These are phyloP conservation scores for Nanorana parkeri DNA, from an alignment of 2,113 vertebrate genomes.

Conservation along the genomic window DNA sequence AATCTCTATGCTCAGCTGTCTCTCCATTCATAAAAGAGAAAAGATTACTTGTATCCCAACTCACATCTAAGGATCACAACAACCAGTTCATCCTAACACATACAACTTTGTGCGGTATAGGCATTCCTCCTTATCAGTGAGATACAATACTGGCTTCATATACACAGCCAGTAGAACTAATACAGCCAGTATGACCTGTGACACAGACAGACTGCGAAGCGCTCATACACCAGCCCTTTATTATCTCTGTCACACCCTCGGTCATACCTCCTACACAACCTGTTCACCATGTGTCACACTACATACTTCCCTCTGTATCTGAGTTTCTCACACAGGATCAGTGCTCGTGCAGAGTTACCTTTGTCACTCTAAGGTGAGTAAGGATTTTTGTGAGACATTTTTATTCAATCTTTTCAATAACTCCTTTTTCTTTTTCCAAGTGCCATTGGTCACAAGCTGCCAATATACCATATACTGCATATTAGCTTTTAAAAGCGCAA, in stretches of 20 bases:
- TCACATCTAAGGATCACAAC: not conserved
- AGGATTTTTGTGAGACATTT: not conserved
- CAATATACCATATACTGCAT: too few relatives aligned
- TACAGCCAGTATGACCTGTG: conserved; percentile 16
- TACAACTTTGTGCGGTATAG: not conserved
- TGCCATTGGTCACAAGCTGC: too few relatives aligned
- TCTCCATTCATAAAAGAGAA: not conserved
- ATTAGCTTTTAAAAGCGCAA: too few relatives aligned
- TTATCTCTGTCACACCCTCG: conserved; percentile 35
- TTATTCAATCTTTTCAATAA: too few relatives aligned
- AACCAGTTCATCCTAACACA: not conserved
- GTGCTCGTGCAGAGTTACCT: not conserved
- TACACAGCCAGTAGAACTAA: not conserved
- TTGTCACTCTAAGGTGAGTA: conserved; percentile 12
- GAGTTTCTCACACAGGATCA: not conserved
- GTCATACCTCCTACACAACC: conserved; percentile 30
- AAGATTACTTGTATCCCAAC: not conserved
- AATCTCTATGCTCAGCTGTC: not conserved
- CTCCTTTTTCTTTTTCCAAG: too few relatives aligned
- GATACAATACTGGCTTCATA: not conserved
- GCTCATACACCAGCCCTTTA: conserved; percentile 11
- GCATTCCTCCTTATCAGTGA: not conserved
- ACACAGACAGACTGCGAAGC: conserved; percentile 6
- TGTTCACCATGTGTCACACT: conserved; percentile 33
- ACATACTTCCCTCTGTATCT: not conserved